These are phyloP conservation scores for Lottia gigantea DNA, from an alignment of 2,888 invertebrate species.

Conservation along the genomic window DNA sequence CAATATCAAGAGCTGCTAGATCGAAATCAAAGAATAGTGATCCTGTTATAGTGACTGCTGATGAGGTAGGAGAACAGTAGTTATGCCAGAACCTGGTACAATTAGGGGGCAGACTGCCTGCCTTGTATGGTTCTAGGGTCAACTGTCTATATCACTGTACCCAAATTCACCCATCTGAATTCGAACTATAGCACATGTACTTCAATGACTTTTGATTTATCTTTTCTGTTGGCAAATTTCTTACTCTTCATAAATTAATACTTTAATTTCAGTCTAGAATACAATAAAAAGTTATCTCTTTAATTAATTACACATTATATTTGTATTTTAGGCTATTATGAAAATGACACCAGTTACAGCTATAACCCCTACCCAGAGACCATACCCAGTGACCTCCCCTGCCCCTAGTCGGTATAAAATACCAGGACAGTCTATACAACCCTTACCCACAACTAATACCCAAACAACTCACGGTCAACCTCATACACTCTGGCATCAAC, in stretches of 20 bases:
- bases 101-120: too few species aligned
- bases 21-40: conserved; percentile 38
- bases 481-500: conserved; percentile 36
- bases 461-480: conserved; percentile 27
- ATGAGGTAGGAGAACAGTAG: conserved; percentile 41
- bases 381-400: conserved; percentile 46
- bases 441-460: conserved; percentile 25
- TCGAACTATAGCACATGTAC: too few species aligned
- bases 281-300: too few species aligned
- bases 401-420: conserved; percentile 45
- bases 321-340: conserved; percentile 27
- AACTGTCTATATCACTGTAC: too few species aligned
- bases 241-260: too few species aligned
- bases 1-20: conserved; percentile 73
- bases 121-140: too few species aligned
- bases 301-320: too few species aligned
- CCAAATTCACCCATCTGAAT: too few species aligned
- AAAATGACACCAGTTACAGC: conserved; percentile 54
- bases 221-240: too few species aligned
- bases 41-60: conserved; percentile 57
- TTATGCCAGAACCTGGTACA: too few species aligned
- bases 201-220: too few species aligned
- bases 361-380: conserved; percentile 52
- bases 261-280: too few species aligned
- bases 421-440: conserved; percentile 26